Conservation (phyloP, 1,140 invertebrate genomes). For the Lineus longissimus region DNA sequence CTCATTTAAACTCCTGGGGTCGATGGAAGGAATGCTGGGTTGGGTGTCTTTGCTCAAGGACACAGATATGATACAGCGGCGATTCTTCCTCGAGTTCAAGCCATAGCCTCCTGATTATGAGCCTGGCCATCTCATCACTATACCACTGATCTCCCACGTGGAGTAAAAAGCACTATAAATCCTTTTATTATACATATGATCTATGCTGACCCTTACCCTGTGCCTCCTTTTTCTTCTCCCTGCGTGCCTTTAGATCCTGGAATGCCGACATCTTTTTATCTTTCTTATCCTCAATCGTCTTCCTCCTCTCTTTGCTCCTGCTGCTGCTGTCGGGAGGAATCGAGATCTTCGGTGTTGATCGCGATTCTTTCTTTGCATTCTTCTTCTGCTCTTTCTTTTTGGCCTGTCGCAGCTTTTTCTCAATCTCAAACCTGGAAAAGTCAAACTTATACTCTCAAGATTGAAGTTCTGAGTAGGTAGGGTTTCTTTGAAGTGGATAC, state of each 20-base stretch:
- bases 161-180: no score
- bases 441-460: conserved; percentile 2
- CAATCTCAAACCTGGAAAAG: conserved; percentile 82
- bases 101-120: no score
- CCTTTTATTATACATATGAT: no score
- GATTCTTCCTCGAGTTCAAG: no score
- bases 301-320: conserved; percentile 82
- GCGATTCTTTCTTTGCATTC: conserved; percentile 32
- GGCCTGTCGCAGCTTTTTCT: conserved; percentile 84
- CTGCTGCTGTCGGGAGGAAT: conserved; percentile 58
- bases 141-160: no score
- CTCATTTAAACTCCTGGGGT: no score
- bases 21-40: no score
- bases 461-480: not conserved
- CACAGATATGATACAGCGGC: no score
- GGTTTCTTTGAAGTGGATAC: no score
- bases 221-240: conserved; percentile 73
- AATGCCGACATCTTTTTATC: conserved; percentile 85
- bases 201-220: no score
- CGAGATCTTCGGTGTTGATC: conserved; percentile 8
- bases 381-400: conserved; percentile 73
- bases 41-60: no score
- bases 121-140: no score
- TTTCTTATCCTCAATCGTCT: conserved; percentile 77
- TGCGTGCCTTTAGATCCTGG: conserved; percentile 79